Evolutionary conservation across 2,888 invertebrate genomes (phyloP).

Genomic region (Caenorhabditis panamensis): DNA sequence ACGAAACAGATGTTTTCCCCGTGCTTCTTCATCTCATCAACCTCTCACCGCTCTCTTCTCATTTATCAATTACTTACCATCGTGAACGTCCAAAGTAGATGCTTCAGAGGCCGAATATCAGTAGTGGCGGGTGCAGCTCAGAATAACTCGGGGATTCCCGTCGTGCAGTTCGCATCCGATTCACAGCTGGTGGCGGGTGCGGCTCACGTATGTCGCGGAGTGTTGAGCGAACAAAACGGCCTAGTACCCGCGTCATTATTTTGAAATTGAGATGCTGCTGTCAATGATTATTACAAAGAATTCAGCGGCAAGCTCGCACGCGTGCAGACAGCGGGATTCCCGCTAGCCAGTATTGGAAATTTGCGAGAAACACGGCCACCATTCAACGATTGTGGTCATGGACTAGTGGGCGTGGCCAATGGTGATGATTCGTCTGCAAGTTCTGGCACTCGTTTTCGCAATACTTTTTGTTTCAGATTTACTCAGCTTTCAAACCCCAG

Average conservation of each 20-base stretch:
- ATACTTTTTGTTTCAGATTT: too few species aligned
- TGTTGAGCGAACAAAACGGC: constrained; percentile 49
- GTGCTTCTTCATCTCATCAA: constrained; percentile 34
- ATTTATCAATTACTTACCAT: constrained; percentile 46
- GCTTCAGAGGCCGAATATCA: constrained; percentile 15
- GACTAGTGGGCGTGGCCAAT: too few species aligned
- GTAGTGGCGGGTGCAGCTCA: constrained; percentile 18
- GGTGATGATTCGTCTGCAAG: too few species aligned
- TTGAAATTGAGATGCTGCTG: constrained; percentile 61
- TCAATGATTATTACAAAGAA: constrained; percentile 59
- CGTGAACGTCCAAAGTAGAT: constrained; percentile 8
- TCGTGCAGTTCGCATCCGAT: constrained; percentile 39
- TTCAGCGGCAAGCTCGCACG: neutral
- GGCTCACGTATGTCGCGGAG: constrained; percentile 47
- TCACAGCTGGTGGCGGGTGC: constrained; percentile 57
- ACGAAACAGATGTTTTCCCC: constrained; percentile 51
- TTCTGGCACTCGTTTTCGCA: too few species aligned
- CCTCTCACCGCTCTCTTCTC: constrained; percentile 8
- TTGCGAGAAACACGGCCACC: too few species aligned
- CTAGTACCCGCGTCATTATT: constrained; percentile 59
- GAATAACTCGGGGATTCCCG: constrained; percentile 20
- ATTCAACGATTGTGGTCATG: too few species aligned
- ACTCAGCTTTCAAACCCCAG: too few species aligned
- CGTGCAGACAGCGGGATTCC: too few species aligned
- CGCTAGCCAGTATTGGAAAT: too few species aligned